Conservation (phyloP, 1,140 invertebrate genomes). For the Ostrea edulis region DNA sequence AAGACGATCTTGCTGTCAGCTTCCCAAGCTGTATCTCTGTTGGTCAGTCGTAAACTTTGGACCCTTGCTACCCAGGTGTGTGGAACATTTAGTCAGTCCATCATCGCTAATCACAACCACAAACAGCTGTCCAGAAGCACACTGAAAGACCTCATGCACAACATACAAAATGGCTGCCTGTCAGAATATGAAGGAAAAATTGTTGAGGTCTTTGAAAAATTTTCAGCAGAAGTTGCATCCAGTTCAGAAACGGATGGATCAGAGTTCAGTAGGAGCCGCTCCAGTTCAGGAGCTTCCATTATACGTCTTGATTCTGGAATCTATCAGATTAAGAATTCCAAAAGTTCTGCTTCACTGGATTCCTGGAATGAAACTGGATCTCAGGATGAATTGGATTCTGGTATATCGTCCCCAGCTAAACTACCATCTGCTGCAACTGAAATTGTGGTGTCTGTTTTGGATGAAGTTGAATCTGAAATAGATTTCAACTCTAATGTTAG, state of each 20-base stretch:
- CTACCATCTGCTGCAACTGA: neutral
- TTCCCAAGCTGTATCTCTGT: conserved; percentile 47
- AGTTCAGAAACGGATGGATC: conserved; percentile 26
- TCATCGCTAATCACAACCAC: conserved; percentile 35
- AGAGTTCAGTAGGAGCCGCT: conserved; percentile 49
- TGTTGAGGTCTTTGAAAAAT: conserved; percentile 1
- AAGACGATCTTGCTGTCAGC: conserved; percentile 41
- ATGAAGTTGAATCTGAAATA: neutral
- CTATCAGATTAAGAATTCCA: conserved; percentile 21
- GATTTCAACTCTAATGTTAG: neutral
- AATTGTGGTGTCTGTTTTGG: neutral
- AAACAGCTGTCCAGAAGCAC: conserved; percentile 38
- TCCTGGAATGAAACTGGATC: neutral
- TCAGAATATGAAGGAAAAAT: conserved; percentile 30
- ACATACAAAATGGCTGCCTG: conserved; percentile 33
- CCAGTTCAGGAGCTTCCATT: conserved; percentile 49
- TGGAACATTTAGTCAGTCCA: conserved; percentile 42
- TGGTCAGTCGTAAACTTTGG: conserved; percentile 45
- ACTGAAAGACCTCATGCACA: conserved; percentile 36
- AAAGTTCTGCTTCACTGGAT: conserved; percentile 16
- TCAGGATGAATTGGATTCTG: neutral
- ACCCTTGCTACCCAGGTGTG: conserved; percentile 39
- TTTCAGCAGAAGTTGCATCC: neutral
- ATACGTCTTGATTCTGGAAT: conserved; percentile 44
- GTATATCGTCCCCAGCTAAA: neutral